Evolutionary conservation across 2,797 vertebrate species (phyloP).

Genomic region (Lindbergichthys nudifrons): DNA sequence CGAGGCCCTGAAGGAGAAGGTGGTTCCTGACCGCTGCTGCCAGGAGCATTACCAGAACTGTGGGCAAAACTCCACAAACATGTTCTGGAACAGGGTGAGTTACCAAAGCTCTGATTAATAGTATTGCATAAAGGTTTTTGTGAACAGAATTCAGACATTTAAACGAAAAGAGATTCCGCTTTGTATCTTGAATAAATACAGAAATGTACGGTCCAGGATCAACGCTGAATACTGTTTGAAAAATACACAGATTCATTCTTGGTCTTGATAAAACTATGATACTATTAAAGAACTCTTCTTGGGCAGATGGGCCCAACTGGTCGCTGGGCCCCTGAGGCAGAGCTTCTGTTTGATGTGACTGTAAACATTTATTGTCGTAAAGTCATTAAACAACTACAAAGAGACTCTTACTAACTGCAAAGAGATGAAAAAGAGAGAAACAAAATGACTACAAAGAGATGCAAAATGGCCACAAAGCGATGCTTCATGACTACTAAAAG

Average conservation of each 20-base stretch:
- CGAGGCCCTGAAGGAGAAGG: conserved; percentile 91
- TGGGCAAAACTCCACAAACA: conserved; percentile 90
- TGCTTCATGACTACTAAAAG: not conserved
- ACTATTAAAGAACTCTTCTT: not conserved
- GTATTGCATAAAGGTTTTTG: not conserved
- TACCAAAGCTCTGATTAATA: no score
- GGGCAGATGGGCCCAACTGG: not conserved
- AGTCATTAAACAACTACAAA: conserved; percentile 8
- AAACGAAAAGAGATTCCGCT: no score
- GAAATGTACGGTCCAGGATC: no score
- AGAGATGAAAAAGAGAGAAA: not conserved
- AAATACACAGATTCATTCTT: no score
- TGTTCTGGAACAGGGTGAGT: conserved; percentile 93
- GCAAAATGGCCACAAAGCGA: not conserved
- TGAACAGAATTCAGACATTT: not conserved
- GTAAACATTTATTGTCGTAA: not conserved
- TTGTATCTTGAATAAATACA: no score
- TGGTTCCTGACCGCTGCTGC: conserved; percentile 96
- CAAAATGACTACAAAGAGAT: not conserved
- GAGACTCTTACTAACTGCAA: not conserved
- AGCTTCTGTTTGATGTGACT: conserved; percentile 1
- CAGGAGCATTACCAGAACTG: conserved; percentile 97
- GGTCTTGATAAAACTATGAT: no score
- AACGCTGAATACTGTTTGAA: no score
- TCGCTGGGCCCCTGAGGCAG: not conserved